These are phyloP conservation scores for Falco naumanni DNA, from an alignment of 2,797 vertebrate genomes.

Conservation along the genomic window DNA sequence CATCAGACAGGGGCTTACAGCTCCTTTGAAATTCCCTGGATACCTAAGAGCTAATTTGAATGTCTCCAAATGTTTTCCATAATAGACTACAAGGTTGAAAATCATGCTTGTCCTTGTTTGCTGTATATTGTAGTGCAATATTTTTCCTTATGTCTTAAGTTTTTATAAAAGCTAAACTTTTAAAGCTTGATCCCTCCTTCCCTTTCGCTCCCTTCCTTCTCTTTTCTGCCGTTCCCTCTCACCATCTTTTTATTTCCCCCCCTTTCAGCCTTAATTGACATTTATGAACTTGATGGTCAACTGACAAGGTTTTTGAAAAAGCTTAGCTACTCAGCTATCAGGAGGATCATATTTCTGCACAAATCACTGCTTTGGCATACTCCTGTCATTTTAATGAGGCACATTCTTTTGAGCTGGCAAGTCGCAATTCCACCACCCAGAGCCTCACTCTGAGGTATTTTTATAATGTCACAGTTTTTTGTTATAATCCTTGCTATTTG, in stretches of 20 bases:
- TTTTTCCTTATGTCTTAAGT: neutral
- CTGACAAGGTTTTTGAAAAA: constrained; percentile 46
- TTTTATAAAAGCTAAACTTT: neutral
- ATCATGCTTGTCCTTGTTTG: neutral
- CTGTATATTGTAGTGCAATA: neutral
- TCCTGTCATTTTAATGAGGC: constrained; percentile 66
- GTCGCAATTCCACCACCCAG: constrained; percentile 50
- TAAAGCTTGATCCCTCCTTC: neutral
- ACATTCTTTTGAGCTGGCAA: constrained; percentile 69
- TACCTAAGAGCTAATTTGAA: neutral
- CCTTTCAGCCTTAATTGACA: neutral
- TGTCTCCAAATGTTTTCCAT: neutral
- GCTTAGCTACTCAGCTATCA: constrained; percentile 45
- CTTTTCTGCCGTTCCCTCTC: neutral
- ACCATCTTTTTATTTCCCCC: neutral
- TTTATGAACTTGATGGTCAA: constrained; percentile 64
- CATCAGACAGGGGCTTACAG: neutral
- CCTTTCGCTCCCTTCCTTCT: neutral
- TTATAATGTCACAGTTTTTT: constrained; percentile 74
- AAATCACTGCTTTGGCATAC: constrained; percentile 39
- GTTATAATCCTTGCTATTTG: constrained; percentile 74
- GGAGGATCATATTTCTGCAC: constrained; percentile 53
- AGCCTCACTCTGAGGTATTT: constrained; percentile 73
- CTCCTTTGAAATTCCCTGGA: neutral
- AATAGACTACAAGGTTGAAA: neutral